These are phyloP conservation scores for Pyrocephalus nanus DNA, from an alignment of 2,797 vertebrate genomes.

Conservation along the genomic window DNA sequence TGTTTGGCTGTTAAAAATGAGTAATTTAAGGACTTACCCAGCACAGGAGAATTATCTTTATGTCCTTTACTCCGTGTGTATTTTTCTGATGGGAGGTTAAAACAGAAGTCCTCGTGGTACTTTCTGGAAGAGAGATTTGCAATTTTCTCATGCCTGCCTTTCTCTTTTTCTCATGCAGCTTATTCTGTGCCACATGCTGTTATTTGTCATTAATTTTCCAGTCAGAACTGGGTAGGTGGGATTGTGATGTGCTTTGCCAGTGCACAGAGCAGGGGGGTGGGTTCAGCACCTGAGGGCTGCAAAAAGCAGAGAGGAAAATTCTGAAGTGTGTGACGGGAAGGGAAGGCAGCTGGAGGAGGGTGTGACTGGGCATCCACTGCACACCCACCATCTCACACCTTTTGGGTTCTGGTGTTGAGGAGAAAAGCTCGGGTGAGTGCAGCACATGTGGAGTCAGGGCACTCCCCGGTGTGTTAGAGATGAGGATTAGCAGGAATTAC, in stretches of 20 bases:
- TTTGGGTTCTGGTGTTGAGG: not conserved
- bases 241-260: not conserved
- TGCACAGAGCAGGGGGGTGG: no score
- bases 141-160: not conserved
- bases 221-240: not conserved
- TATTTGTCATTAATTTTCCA: not conserved
- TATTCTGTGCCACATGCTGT: not conserved
- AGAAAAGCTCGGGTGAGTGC: not conserved
- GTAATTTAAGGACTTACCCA: not conserved
- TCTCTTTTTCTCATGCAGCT: not conserved
- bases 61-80: not conserved
- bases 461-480: not conserved
- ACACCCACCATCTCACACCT: not conserved
- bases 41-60: not conserved
- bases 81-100: not conserved
- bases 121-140: not conserved
- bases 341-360: not conserved
- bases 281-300: not conserved
- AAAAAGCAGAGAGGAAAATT: not conserved
- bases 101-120: not conserved
- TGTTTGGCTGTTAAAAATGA: not conserved
- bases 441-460: not conserved
- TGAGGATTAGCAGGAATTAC: not conserved
- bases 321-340: accelerated
- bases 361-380: not conserved